Evolutionary conservation across 2,888 invertebrate species (phyloP).

Genomic region (Drosophila ezoana): DNA sequence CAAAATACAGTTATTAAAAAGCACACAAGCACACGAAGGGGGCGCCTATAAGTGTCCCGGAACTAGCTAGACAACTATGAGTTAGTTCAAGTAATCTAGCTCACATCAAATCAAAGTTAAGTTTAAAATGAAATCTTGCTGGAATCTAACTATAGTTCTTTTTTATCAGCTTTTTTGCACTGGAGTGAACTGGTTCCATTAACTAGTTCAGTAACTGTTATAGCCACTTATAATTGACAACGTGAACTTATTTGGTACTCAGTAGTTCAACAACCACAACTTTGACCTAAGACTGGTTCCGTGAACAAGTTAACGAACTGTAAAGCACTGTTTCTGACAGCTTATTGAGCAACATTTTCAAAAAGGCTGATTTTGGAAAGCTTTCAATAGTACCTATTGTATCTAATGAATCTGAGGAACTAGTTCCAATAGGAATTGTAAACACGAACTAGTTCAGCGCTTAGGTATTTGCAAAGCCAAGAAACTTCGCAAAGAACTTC

Average conservation of each 20-base stretch:
- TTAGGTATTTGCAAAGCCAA: no score
- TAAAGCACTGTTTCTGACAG: no score
- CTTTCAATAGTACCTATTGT: no score
- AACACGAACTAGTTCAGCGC: no score
- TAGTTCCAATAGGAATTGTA: not conserved
- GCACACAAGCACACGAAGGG: constrained; percentile 14
- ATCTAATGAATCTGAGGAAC: not conserved
- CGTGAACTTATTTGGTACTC: no score
- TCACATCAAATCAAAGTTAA: not conserved
- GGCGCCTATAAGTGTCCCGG: not conserved
- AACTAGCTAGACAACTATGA: not conserved
- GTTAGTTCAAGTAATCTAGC: not conserved
- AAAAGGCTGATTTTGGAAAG: no score
- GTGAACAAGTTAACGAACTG: not conserved
- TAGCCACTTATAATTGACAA: no score
- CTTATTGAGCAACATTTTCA: no score
- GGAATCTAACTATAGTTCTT: not conserved
- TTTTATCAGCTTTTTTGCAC: not conserved
- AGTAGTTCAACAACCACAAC: no score
- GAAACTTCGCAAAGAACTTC: no score
- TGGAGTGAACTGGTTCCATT: not conserved
- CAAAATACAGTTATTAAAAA: constrained; percentile 5
- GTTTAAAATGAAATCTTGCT: no score
- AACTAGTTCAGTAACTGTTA: not conserved
- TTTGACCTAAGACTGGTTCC: not conserved